Evolutionary conservation across 64 coral and sea anemone species (phyloP), one percentile per base, ranked within the genome.

Genomic region (Pocillopora verrucosa): DNA sequence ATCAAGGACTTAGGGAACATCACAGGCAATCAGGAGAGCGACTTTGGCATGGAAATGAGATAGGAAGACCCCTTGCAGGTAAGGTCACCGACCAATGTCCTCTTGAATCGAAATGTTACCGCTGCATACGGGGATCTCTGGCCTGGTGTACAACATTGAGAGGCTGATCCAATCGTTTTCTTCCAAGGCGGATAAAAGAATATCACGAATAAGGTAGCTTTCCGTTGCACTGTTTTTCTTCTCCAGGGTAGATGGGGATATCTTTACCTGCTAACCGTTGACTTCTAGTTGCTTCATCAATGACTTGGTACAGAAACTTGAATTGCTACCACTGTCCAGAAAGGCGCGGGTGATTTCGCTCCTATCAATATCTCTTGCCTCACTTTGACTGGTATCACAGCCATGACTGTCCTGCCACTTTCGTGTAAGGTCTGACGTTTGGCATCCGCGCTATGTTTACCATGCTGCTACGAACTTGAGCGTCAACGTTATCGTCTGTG

Each of bases 341-440:
- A 84, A 30, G 24, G 34, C 81, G 35, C 65, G 67, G 0, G 81
- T 64, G 35, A n/a, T 75, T 9, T 12, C 61, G 15, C 26, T 36
- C 60, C 3, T 13, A 26, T 64, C 30, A 12, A 22, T 19, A 16
- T 19, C 38, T 14, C 35, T 64, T 9, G 14, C 9, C 81, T 25
- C 11, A 84, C 81, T 65, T 84, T 70, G 67, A 84, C 81, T 15
- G 81, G 81, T 64, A 70, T 16, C 19, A 84, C 62, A 19, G 81
- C 81, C 81, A 84, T 70, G 20, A 22, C 61, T 84, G 30, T 30
- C 30, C 30, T 30, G 30, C 30, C 30, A 30, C 30, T 30, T 30
- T 30, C 30, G 30, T 30, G 10, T 15, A 15, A 61, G 15, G 60
- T 61, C 60, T 61, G 10, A 61, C 60, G 9, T 9, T 61, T 61